Base-by-base conservation (phyloP, 2,888 invertebrate species). In the Diarsia mendica region DNA sequence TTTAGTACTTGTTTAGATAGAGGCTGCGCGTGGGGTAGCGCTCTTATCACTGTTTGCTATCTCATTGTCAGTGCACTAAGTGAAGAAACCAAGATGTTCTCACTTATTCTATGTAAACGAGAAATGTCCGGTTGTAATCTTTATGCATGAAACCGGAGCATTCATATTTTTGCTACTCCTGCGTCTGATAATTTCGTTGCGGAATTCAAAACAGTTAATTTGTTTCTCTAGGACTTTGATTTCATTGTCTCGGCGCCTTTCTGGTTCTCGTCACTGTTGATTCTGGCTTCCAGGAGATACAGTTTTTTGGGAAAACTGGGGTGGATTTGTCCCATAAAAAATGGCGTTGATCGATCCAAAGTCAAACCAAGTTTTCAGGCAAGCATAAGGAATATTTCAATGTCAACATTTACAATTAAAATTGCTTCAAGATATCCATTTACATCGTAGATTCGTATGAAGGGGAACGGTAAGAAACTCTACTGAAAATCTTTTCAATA, bases 31-130 rank as follows among this genome's bases (percentile, higher is more conserved):
- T 72, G 55, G 72, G 51, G 46, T 60, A 48, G 9, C 33, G 3
- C 23, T 60, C 28, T 67, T 67, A 49, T 67, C 66, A 61, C 9
- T 77, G 9, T 48, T 67, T 76, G n/a, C n/a, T n/a, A n/a, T n/a
- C n/a, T n/a, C n/a, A n/a, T n/a, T n/a, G n/a, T n/a, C n/a, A 2
- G 46, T n/a, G n/a, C 11, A 18, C 13, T 33, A 28, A 23, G 23
- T 20, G 33, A 13, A 63, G 20, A 58, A 58, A 33, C 18, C 0
- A 3, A 3, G 44, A 23, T 20, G 9, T 51, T 55, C 10, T 49
- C 3, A 0, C 1, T 49, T 48, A 23, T 15, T 23, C 3, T 64
- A 20, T 46, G 13, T 46, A 18, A 18, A n/a, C 9, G 33, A 18
- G 3, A n/a, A 46, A 53, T 68, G 11, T 53, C n/a, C 15, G 9